phyloP scores from a whole-genome alignment of 2,113 vertebrate species.

The Sceloporus undulatus region DNA sequence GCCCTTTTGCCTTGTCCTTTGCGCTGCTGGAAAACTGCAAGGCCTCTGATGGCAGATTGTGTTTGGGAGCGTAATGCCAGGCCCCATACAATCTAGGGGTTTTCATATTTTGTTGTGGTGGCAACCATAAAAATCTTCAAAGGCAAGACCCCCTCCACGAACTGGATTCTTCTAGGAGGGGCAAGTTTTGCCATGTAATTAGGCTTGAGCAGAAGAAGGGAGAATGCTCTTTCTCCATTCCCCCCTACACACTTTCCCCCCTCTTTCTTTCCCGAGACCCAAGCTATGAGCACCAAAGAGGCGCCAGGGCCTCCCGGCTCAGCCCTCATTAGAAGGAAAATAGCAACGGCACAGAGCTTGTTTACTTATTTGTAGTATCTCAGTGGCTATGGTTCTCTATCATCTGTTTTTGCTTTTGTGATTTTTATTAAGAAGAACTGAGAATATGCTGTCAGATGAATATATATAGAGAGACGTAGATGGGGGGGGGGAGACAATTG shows the following conservation, averaged over 20 bases:
- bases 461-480: conserved; percentile 20
- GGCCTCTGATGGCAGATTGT: conserved; percentile 45
- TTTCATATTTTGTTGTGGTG: conserved; percentile 67
- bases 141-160: conserved; percentile 55
- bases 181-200: conserved; percentile 64
- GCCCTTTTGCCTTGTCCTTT: conserved; percentile 55
- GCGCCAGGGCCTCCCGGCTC: conserved; percentile 67
- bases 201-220: conserved; percentile 50
- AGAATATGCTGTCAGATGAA: conserved; percentile 77
- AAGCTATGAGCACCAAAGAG: conserved; percentile 57
- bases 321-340: conserved; percentile 73
- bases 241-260: not conserved
- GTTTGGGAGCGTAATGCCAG: conserved; percentile 10
- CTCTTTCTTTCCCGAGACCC: conserved; percentile 22
- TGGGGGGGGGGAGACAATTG: not conserved
- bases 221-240: conserved; percentile 27
- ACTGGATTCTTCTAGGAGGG: conserved; percentile 60
- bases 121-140: conserved; percentile 73
- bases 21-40: conserved; percentile 50
- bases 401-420: conserved; percentile 83
- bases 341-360: conserved; percentile 65
- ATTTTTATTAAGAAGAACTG: conserved; percentile 77
- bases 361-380: conserved; percentile 78
- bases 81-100: conserved; percentile 9
- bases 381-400: conserved; percentile 74